Evolutionary conservation across 2,888 invertebrate genomes (phyloP), one percentile per base, ranked within the genome.

Genomic region (Apeira syringaria): DNA sequence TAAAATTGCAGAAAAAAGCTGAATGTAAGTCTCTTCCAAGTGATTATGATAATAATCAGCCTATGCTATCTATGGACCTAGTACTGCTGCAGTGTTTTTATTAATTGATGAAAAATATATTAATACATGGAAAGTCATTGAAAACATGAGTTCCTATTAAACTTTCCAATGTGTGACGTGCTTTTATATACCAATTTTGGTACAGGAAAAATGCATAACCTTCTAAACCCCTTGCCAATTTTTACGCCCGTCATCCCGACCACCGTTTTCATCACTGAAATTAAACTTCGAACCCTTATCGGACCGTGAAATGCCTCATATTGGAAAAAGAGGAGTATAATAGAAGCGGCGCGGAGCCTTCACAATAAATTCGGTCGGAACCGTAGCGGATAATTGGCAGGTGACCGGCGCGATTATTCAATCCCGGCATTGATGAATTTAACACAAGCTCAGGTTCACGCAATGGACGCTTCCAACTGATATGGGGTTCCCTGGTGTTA

Each of bases 341-440:
- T 64, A 61, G 64, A 68, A 60, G 58, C 61, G 59, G 64, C 58
- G 50, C 47, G 50, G 53, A 60, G 60, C 61, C 62, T 32, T 63
- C 58, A 65, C 68, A 67, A 71, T 69, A 72, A 72, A 72, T 72
- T 65, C 66, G 54, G 61, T 58, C 58, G 60, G 59, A 59, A 62
- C 64, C 57, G 58, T 61, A 55, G 43, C 56, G 58, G 57, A 60
- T 73, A 73, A 73, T 73, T 73, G 73, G 72, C 73, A 73, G 73
- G 72, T 70, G 73, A 71, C 72, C 72, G 68, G 61, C 30, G 34
- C 64, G 65, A 73, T 73, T 69, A 73, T 71, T 73, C 73, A 71
- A 68, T 64, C 64, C 40, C 44, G 67, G 60, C 73, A 68, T 67
- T 73, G 73, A 73, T 72, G 65, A 70, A 73, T 73, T 71, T 70